phyloP scores from a whole-genome alignment of 2,113 vertebrate genomes.

The Nothobranchius furzeri region DNA sequence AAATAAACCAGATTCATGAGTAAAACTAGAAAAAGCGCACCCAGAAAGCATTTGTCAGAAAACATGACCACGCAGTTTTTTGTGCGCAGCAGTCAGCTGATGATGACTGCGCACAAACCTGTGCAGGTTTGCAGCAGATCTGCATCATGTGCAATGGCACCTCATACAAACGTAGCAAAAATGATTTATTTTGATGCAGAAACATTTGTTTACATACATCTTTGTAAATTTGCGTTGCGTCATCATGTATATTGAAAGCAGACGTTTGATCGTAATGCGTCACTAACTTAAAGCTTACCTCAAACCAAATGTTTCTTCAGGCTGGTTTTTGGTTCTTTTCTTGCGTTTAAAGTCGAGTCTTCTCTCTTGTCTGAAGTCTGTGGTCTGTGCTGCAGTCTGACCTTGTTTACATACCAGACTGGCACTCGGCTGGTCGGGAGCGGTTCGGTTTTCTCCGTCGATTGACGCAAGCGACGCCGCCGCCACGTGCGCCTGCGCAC shows the following conservation, averaged over 20 bases:
- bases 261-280: neutral
- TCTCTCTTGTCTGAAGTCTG: neutral
- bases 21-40: neutral
- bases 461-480: constrained; percentile 28
- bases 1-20: too few relatives aligned
- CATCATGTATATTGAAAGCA: neutral
- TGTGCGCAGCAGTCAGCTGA: constrained; percentile 31
- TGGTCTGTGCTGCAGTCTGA: constrained; percentile 64
- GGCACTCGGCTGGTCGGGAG: constrained; percentile 43
- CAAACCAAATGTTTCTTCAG: neutral
- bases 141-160: constrained; percentile 6
- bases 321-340: constrained; percentile 5
- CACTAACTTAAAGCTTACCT: constrained; percentile 44
- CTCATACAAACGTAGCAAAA: neutral
- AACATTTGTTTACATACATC: neutral
- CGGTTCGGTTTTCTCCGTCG: constrained; percentile 61
- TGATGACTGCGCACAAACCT: constrained; percentile 57
- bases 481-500: neutral
- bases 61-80: constrained; percentile 49
- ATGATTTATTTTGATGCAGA: neutral
- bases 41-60: constrained; percentile 12
- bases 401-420: constrained; percentile 76
- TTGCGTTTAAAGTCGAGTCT: neutral
- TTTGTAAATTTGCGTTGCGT: constrained; percentile 4
- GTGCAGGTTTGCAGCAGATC: constrained; percentile 59